Conservation (phyloP, 2,113 vertebrate species). For the Xiphorhynchus elegans region DNA sequence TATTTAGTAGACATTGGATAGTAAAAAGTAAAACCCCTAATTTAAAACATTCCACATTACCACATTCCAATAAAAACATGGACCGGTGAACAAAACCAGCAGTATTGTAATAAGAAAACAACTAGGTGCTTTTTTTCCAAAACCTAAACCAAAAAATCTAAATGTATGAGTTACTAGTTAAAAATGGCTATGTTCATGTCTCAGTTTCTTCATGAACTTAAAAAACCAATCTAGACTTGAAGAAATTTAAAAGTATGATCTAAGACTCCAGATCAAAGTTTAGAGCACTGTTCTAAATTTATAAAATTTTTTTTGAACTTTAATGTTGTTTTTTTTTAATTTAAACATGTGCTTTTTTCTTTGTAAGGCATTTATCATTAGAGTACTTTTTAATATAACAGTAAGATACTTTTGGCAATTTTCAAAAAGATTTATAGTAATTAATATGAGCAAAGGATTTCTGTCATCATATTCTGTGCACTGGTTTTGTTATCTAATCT, state of each 20-base stretch:
- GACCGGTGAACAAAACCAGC: slow-evolving; percentile 80
- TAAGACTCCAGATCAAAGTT: slow-evolving; percentile 6
- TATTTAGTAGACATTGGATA: slow-evolving; percentile 81
- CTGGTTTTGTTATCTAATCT: neutral
- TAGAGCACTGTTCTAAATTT: neutral
- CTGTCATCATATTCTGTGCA: neutral
- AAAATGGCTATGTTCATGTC: slow-evolving; percentile 74
- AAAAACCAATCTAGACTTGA: slow-evolving; percentile 35
- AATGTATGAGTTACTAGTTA: slow-evolving; percentile 76
- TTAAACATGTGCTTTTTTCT: neutral
- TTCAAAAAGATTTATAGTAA: neutral
- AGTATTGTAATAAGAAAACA: slow-evolving; percentile 85
- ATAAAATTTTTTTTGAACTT: neutral
- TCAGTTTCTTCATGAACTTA: slow-evolving; percentile 52
- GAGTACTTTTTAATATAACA: neutral
- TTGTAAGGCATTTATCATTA: neutral
- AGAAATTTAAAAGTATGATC: slow-evolving; percentile 40
- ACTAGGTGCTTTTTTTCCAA: slow-evolving; percentile 81
- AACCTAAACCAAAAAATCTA: slow-evolving; percentile 78
- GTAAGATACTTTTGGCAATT: neutral
- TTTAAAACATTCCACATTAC: slow-evolving; percentile 80
- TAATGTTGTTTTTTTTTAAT: neutral
- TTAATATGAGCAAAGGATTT: neutral
- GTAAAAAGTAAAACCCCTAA: slow-evolving; percentile 80
- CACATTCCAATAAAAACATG: slow-evolving; percentile 82